Conservation (phyloP, 2,888 invertebrate genomes). For the Thymelicus lineola region DNA sequence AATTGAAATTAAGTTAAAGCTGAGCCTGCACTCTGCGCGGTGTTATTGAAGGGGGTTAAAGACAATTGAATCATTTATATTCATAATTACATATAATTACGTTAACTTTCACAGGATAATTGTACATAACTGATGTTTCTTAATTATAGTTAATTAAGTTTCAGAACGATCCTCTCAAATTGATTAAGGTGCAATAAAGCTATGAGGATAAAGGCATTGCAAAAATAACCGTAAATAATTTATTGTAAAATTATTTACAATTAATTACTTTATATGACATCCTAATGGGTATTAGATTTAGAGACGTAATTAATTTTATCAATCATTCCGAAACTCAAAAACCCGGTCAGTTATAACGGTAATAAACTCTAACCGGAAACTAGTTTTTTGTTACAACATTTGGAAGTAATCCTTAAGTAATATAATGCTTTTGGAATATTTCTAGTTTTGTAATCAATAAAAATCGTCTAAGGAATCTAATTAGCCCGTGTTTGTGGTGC, state of each 20-base stretch:
- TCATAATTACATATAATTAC: neutral
- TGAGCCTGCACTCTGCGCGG: too few relatives aligned
- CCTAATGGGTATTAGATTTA: too few relatives aligned
- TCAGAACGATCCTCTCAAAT: neutral
- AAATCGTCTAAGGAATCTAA: slow-evolving; percentile 53
- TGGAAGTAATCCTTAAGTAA: slow-evolving; percentile 50
- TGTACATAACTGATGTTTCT: too few relatives aligned
- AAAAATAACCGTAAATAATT: too few relatives aligned
- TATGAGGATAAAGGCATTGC: too few relatives aligned
- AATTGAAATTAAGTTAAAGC: too few relatives aligned
- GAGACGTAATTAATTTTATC: slow-evolving; percentile 50
- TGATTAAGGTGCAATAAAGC: too few relatives aligned
- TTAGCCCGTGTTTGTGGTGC: slow-evolving; percentile 48
- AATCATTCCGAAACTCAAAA: slow-evolving; percentile 44
- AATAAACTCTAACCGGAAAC: slow-evolving; percentile 63
- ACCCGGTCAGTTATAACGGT: slow-evolving; percentile 56
- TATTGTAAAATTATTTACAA: too few relatives aligned
- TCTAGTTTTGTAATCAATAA: slow-evolving; percentile 63
- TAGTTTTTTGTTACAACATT: slow-evolving; percentile 47
- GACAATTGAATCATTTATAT: too few relatives aligned
- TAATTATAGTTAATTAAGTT: neutral
- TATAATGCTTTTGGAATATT: slow-evolving; percentile 59
- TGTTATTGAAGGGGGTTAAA: too few relatives aligned
- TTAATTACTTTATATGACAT: too few relatives aligned
- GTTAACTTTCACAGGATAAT: too few relatives aligned